Evolutionary conservation across 1,140 invertebrate species (phyloP).

Genomic region (Drosophila rhopaloa): DNA sequence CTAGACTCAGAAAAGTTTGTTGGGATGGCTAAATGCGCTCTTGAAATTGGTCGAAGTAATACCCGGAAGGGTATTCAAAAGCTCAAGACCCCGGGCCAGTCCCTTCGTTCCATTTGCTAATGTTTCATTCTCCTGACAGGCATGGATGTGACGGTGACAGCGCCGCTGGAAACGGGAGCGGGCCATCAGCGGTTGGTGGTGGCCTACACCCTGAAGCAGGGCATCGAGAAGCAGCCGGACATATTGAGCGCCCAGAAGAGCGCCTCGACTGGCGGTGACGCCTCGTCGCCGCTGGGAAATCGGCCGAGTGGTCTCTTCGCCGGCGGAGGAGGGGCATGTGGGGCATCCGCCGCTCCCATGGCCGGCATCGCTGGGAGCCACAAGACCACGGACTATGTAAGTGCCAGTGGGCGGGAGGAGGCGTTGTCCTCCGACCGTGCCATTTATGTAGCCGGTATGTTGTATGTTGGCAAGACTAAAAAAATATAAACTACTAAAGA

Average conservation of each 20-base stretch:
- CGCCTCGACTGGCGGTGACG: constrained; percentile 74
- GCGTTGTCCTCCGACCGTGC: constrained; percentile 14
- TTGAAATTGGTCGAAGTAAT: no score
- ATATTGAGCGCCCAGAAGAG: constrained; percentile 85
- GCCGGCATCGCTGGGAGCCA: constrained; percentile 48
- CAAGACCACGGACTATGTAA: constrained; percentile 81
- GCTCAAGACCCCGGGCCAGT: not conserved
- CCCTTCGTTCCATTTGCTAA: constrained; percentile 14
- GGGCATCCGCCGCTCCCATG: constrained; percentile 50
- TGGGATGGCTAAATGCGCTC: no score
- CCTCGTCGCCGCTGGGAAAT: constrained; percentile 82
- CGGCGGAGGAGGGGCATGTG: constrained; percentile 34
- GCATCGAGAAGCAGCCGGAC: constrained; percentile 85
- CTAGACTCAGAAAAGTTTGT: no score
- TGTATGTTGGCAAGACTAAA: not conserved
- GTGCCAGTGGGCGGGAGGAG: constrained; percentile 35
- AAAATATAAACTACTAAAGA: not conserved
- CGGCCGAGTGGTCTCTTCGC: constrained; percentile 81
- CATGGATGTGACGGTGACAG: constrained; percentile 85
- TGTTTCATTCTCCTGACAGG: constrained; percentile 53
- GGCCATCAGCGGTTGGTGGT: constrained; percentile 87
- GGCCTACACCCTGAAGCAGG: constrained; percentile 86
- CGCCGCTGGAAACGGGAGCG: constrained; percentile 86
- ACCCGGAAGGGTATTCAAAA: not conserved
- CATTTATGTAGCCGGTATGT: not conserved